These are phyloP conservation scores for Pristiophorus japonicus DNA, from an alignment of 2,113 vertebrate genomes.

Conservation along the genomic window DNA sequence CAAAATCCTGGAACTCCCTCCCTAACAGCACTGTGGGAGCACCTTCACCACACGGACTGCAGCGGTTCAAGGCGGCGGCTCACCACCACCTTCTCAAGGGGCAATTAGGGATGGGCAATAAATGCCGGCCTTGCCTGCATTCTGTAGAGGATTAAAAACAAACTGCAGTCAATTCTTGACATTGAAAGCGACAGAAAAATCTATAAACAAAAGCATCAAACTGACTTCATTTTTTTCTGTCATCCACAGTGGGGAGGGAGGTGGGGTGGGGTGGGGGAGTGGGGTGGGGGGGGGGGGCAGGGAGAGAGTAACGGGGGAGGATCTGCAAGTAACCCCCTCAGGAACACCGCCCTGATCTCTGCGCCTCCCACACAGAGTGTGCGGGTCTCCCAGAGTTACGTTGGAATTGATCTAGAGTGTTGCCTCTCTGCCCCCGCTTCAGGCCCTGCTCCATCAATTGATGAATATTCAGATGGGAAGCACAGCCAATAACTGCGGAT, in stretches of 20 bases:
- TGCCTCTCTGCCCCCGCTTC: not conserved
- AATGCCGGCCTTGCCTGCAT: too few relatives aligned
- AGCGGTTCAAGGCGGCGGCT: too few relatives aligned
- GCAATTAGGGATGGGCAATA: too few relatives aligned
- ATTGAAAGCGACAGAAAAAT: not conserved
- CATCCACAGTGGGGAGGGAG: not conserved
- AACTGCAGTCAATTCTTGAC: not conserved
- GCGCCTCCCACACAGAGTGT: too few relatives aligned
- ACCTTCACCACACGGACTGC: too few relatives aligned
- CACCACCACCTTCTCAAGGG: too few relatives aligned
- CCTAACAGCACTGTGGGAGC: too few relatives aligned
- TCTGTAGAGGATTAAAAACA: too few relatives aligned
- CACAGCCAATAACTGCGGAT: not conserved
- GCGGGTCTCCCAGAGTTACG: not conserved
- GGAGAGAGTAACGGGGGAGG: not conserved
- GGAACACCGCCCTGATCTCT: not conserved
- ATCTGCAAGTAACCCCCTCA: not conserved
- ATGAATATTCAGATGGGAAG: not conserved
- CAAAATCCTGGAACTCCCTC: too few relatives aligned
- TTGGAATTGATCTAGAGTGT: not conserved
- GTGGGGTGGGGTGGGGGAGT: not conserved
- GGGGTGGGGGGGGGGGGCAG: not conserved
- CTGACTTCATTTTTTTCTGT: not conserved
- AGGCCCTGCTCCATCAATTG: not conserved
- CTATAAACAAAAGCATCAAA: not conserved